Evolutionary conservation across 1,140 invertebrate genomes (phyloP).

Genomic region (Ruditapes philippinarum): DNA sequence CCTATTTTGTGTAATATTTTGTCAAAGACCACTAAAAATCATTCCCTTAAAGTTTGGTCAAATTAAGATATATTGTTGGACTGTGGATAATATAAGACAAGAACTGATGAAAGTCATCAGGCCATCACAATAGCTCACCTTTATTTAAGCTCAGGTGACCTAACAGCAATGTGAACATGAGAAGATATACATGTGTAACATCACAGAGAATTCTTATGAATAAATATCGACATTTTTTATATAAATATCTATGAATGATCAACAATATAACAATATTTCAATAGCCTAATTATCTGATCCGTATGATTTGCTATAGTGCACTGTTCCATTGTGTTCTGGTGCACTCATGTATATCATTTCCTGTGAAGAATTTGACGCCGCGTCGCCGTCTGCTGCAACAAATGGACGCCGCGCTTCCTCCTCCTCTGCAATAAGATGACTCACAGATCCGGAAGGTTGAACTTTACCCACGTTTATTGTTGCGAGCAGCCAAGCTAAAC

Average conservation of each 20-base stretch:
- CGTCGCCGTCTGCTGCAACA: slow-evolving; percentile 46
- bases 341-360: slow-evolving; percentile 44
- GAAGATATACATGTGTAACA: background rate
- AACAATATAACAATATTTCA: background rate
- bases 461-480: slow-evolving; percentile 82
- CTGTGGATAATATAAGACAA: no score
- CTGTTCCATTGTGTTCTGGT: background rate
- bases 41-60: no score
- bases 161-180: background rate
- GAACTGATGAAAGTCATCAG: no score
- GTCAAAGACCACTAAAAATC: no score
- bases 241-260: no score
- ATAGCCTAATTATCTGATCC: slow-evolving; percentile 16
- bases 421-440: slow-evolving; percentile 67
- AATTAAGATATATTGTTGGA: no score
- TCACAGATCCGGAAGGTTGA: slow-evolving; percentile 78
- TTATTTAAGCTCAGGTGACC: no score
- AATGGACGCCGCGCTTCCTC: slow-evolving; percentile 44
- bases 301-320: slow-evolving; percentile 35
- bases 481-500: slow-evolving; percentile 82
- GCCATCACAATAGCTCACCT: no score
- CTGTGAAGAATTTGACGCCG: slow-evolving; percentile 49
- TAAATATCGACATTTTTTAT: no score
- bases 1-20: no score
- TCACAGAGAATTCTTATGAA: background rate